phyloP scores from a whole-genome alignment of 92 coral and sea anemone genomes.

The Hydrozoanthus gracilis region DNA sequence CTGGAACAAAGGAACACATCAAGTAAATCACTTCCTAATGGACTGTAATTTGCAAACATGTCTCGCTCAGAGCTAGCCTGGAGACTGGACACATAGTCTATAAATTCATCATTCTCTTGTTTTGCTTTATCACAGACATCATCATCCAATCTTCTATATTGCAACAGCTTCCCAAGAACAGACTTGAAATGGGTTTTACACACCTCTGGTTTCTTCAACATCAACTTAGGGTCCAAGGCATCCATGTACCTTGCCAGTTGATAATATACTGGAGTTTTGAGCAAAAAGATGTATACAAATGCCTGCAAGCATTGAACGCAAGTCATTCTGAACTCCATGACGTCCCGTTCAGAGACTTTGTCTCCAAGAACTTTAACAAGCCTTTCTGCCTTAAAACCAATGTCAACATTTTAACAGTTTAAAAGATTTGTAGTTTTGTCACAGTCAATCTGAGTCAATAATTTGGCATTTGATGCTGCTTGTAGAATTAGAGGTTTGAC shows the following conservation, averaged over 20 bases:
- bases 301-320: constrained; percentile 2
- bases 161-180: background rate
- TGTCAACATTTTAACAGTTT: constrained; percentile 51
- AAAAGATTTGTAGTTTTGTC: constrained; percentile 53
- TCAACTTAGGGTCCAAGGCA: background rate
- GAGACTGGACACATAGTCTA: background rate
- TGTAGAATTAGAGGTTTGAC: constrained; percentile 48
- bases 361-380: constrained; percentile 6
- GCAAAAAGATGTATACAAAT: background rate
- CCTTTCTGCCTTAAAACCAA: constrained; percentile 55
- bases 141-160: background rate
- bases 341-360: background rate
- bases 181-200: background rate
- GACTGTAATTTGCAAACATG: background rate
- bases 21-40: constrained; percentile 17
- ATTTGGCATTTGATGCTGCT: constrained; percentile 49
- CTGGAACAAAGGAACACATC: constrained; percentile 49
- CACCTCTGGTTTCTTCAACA: background rate
- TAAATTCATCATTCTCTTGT: background rate
- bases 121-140: background rate
- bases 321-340: constrained; percentile 1
- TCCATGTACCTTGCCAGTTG: constrained; percentile 1
- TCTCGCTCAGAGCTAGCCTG: background rate
- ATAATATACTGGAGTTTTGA: background rate
- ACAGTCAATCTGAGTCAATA: constrained; percentile 41